Evolutionary conservation across 2,113 vertebrate genomes (phyloP), one percentile per base, ranked within the genome.

Genomic region (Hydrolagus affinis): DNA sequence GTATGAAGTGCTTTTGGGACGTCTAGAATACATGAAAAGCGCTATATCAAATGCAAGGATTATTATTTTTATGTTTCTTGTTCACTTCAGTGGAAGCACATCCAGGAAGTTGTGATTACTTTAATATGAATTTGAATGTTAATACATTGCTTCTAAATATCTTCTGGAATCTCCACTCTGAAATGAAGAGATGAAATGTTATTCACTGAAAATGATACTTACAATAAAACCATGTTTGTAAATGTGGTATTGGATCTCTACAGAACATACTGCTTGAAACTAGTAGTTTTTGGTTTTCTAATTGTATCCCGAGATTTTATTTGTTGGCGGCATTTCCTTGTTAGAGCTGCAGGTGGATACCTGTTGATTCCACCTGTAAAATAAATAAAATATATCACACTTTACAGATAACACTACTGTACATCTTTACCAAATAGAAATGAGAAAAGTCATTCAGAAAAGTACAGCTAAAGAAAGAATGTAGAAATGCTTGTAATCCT

Each of bases 331-430:
- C 91, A 91, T 78, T 76, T 90, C 11, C 60, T 85, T 85, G 12
- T 88, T 66, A 92, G 64, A 28, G 86, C 87, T 86, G 86, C 25
- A 2, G 89, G 87, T 83, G 90, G 88, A 44, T 92, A 91, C 32
- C 85, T 90, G 86, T 91, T 91, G 87, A 90, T 86, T 71, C 86
- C 87, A 59, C 78, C 92, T 93, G 85, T 87, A 62, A 86, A 89
- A 57, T 89, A 66, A 88, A 70, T 12, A 86, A 69, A 25, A 59
- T 25, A 7, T 10, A n/a, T n/a, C 21, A 21, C 8, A 56, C 73
- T 75, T 75, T 75, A 56, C 6, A 17, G 19, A 14, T 12, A 3
- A n/a, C 17, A 14, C 1, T 11, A 73, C 12, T 75, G 1, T 56
- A 11, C 21, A n/a, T n/a, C 32, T 56, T 8, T 19, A n/a, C 56